These are phyloP conservation scores for Prolemur simus DNA, from an alignment of 2,113 vertebrate species.

Conservation along the genomic window DNA sequence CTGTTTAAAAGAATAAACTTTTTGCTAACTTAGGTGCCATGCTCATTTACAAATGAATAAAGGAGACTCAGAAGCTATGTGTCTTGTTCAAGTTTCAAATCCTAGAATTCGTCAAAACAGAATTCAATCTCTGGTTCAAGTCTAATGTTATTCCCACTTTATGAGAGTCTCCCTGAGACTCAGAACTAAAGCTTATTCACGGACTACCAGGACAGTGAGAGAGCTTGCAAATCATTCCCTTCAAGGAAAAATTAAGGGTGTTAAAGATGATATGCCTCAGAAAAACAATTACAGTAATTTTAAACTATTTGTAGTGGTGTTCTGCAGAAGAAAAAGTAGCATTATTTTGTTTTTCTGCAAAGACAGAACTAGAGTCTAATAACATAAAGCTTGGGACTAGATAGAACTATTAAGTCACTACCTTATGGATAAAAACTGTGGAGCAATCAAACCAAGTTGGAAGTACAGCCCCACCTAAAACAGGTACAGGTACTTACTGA, in stretches of 20 bases:
- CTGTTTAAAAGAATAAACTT: not conserved
- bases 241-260: not conserved
- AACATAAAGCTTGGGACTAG: not conserved
- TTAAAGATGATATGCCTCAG: not conserved
- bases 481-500: not conserved
- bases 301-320: not conserved
- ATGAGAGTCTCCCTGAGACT: not conserved
- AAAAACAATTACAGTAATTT: not conserved
- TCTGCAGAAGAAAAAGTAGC: not conserved
- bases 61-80: not conserved
- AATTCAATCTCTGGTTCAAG: not conserved
- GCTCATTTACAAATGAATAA: not conserved
- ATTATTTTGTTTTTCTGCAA: not conserved
- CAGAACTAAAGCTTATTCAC: not conserved
- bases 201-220: not conserved
- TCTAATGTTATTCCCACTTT: not conserved
- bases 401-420: not conserved
- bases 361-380: not conserved
- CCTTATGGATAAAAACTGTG: not conserved
- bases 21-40: not conserved
- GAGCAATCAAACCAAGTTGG: not conserved
- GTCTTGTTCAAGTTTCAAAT: not conserved
- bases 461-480: not conserved
- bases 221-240: not conserved
- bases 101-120: not conserved